A percentile compares a stretch with the other conserved stretches of the same genome.
phyloP scores from a whole-genome alignment of 2,888 invertebrate species.

The Nephrocerus scutellatus region DNA sequence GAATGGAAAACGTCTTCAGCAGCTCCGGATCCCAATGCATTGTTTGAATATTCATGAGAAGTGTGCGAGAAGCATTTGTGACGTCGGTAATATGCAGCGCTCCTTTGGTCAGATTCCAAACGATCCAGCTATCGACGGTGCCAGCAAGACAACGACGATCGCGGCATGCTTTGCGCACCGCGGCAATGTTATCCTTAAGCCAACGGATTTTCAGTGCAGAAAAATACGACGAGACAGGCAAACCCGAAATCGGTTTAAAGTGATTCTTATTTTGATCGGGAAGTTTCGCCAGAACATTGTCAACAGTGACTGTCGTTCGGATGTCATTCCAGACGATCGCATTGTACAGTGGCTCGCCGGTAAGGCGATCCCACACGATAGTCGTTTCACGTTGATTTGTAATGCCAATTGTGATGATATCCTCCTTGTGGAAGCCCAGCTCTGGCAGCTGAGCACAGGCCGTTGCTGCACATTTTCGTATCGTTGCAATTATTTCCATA shows the following conservation, averaged over 20 bases:
- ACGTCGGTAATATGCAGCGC: slow-evolving; percentile 83
- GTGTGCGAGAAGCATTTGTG: slow-evolving; percentile 83
- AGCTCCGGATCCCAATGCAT: slow-evolving; percentile 73
- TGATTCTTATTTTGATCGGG: slow-evolving; percentile 63
- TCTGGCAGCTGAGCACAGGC: slow-evolving; percentile 57
- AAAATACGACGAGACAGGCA: slow-evolving; percentile 83
- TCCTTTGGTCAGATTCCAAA: slow-evolving; percentile 59
- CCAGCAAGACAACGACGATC: slow-evolving; percentile 72
- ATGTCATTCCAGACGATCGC: slow-evolving; percentile 97
- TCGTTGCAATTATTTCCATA: slow-evolving; percentile 67
- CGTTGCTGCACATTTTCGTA: slow-evolving; percentile 65
- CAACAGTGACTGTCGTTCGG: slow-evolving; percentile 75
- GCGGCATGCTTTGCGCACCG: slow-evolving; percentile 63
- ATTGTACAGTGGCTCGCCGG: slow-evolving; percentile 82
- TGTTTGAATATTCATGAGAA: slow-evolving; percentile 79
- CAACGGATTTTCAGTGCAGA: slow-evolving; percentile 80
- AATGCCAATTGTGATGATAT: slow-evolving; percentile 77
- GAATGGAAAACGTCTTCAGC: slow-evolving; percentile 59
- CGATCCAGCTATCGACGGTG: slow-evolving; percentile 90
- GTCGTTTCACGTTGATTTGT: slow-evolving; percentile 95
- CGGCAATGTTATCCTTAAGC: slow-evolving; percentile 69
- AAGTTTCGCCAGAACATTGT: slow-evolving; percentile 69
- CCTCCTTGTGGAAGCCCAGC: slow-evolving; percentile 51
- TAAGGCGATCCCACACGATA: slow-evolving; percentile 82
- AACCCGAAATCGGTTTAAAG: slow-evolving; percentile 63